Evolutionary conservation across 2,113 vertebrate species (phyloP), one percentile per base, ranked within the genome.

Genomic region (Pangasianodon hypophthalmus): DNA sequence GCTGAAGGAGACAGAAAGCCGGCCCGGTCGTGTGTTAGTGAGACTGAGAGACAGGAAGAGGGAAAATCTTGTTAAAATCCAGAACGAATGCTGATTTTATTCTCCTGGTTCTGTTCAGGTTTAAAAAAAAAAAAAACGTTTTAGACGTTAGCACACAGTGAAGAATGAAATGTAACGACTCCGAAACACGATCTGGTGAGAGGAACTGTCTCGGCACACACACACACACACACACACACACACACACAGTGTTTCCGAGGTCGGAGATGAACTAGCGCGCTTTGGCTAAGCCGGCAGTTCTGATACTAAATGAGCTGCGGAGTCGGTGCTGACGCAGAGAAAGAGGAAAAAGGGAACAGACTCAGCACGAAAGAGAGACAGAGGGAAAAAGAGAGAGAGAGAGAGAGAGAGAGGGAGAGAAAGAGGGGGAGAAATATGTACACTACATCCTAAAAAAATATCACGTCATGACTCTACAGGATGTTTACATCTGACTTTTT

Each of bases 131-230:
- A 46, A 79, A 54, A 81, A 81, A 58, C 10, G 32, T 60, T 60
- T 58, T 83, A 19, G 32, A 56, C 52, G 18, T 83, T 83, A 41
- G 82, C 11, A 60, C 37, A 44, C 19, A 29, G 37, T 2, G 37
- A 52, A 41, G 73, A 81, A 37, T 81, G 29, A 88, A 67, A 81
- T 84, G 56, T 44, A 84, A 44, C 32, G 37, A 84, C 21, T 60
- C 81, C 6, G 88, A 89, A 89, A 89, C 52, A 19, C 13, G 69
- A 84, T 84, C 88, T 29, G 62, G 81, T 84, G 80, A 44, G 81
- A 89, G 50, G 88, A 73, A 62, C 81, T 62, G 88, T 83, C 67
- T 62, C n/a, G 4, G 52, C 58, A 64, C 87, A 77, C 75, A 80
- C 87, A 80, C 50, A 82, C 80, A 56, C 80, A 82, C 50, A 29